These are phyloP conservation scores for Castor canadensis DNA, from an alignment of 2,113 vertebrate genomes.

Conservation along the genomic window DNA sequence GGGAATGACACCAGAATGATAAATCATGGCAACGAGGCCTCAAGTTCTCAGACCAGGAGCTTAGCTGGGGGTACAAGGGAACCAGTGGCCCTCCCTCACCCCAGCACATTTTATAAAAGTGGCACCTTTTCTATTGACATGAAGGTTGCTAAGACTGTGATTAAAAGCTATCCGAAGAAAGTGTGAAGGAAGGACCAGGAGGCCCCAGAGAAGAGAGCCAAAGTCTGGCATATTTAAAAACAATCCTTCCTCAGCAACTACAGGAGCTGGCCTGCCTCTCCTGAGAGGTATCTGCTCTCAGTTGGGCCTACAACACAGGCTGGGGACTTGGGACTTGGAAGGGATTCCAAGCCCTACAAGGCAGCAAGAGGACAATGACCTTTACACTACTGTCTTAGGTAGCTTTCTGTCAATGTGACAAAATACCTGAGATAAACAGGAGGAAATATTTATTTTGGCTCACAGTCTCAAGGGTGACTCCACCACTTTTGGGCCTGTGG, in stretches of 20 bases:
- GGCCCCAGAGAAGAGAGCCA: neutral
- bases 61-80: neutral
- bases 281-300: neutral
- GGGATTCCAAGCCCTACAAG: neutral
- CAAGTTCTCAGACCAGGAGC: neutral
- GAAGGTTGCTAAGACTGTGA: neutral
- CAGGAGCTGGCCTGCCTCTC: no score
- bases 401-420: neutral
- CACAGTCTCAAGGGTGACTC: neutral
- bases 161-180: neutral
- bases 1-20: slow-evolving; percentile 48
- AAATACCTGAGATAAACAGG: neutral
- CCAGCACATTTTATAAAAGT: neutral
- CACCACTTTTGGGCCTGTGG: no score
- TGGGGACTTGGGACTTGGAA: neutral
- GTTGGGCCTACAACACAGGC: neutral
- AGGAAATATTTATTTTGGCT: neutral
- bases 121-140: neutral
- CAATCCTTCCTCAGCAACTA: neutral
- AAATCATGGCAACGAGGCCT: slow-evolving; percentile 22
- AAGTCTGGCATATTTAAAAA: neutral
- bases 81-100: neutral
- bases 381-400: neutral
- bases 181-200: neutral
- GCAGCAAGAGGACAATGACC: neutral